Evolutionary conservation across 2,113 vertebrate species (phyloP).

Genomic region (Syngnathus floridae): DNA sequence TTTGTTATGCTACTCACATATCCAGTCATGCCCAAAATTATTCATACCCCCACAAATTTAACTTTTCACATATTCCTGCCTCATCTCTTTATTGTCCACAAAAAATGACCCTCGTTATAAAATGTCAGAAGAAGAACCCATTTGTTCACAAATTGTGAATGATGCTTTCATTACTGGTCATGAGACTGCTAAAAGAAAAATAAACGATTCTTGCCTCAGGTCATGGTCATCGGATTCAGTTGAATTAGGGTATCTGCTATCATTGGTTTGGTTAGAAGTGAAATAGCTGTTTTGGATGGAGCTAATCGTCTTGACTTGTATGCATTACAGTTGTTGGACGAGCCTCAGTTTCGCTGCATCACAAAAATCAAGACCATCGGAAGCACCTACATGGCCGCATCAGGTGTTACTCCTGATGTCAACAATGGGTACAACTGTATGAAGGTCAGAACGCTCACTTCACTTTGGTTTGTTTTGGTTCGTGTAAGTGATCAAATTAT

Average conservation of each 20-base stretch:
- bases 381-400: constrained; percentile 97
- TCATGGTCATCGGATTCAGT: background rate
- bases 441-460: constrained; percentile 65
- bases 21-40: no score
- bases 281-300: background rate
- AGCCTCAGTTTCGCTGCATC: constrained; percentile 88
- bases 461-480: background rate
- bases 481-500: background rate
- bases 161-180: background rate
- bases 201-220: background rate
- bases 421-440: constrained; percentile 76
- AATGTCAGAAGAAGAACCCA: background rate
- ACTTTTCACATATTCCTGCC: background rate
- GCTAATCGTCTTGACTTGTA: background rate
- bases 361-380: constrained; percentile 98
- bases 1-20: no score
- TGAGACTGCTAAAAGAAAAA: background rate
- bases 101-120: background rate
- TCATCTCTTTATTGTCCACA: background rate
- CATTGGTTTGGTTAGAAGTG: background rate
- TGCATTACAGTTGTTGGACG: constrained; percentile 80
- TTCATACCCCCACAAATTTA: background rate
- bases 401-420: constrained; percentile 78
- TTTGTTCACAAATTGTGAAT: background rate
- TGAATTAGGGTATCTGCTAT: background rate